Evolutionary conservation across 2,888 invertebrate genomes (phyloP).

Genomic region (Chrysomela aeneicollis): DNA sequence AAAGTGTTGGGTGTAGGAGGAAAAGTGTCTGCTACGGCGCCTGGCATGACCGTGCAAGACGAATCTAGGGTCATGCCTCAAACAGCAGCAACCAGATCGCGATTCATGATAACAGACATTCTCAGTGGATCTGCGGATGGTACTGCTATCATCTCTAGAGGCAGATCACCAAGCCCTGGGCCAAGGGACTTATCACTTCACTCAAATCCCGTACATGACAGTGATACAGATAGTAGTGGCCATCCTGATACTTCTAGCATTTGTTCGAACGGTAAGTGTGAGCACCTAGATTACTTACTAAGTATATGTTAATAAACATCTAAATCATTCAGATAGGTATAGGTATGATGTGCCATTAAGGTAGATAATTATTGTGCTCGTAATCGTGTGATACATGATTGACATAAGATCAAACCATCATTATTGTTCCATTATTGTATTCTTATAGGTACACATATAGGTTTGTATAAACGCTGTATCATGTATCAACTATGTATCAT

Average conservation of each 20-base stretch:
- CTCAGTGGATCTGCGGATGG: constrained; percentile 71
- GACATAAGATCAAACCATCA: too few species aligned
- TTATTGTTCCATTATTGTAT: too few species aligned
- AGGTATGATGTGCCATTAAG: too few species aligned
- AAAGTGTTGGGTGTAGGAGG: constrained; percentile 60
- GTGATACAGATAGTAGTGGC: constrained; percentile 65
- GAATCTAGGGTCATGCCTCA: constrained; percentile 60
- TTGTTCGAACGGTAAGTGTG: constrained; percentile 66
- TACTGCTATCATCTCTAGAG: constrained; percentile 62
- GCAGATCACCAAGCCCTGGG: constrained; percentile 64
- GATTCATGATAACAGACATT: constrained; percentile 92
- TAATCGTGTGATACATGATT: too few species aligned
- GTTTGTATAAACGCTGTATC: too few species aligned
- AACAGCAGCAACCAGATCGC: constrained; percentile 70
- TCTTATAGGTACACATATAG: too few species aligned
- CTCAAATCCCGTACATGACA: constrained; percentile 61
- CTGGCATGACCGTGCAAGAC: constrained; percentile 64
- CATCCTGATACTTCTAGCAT: constrained; percentile 66
- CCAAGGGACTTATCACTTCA: constrained; percentile 66
- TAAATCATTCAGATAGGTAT: too few species aligned
- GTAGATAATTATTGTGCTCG: too few species aligned
- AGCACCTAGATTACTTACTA: background rate
- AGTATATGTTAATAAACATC: too few species aligned
- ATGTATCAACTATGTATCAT: too few species aligned
- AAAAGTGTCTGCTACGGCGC: constrained; percentile 57